A percentile compares a stretch with the other conserved stretches of the same genome.
phyloP scores from a whole-genome alignment of 2,113 vertebrate species.

The Triplophysa rosa region DNA sequence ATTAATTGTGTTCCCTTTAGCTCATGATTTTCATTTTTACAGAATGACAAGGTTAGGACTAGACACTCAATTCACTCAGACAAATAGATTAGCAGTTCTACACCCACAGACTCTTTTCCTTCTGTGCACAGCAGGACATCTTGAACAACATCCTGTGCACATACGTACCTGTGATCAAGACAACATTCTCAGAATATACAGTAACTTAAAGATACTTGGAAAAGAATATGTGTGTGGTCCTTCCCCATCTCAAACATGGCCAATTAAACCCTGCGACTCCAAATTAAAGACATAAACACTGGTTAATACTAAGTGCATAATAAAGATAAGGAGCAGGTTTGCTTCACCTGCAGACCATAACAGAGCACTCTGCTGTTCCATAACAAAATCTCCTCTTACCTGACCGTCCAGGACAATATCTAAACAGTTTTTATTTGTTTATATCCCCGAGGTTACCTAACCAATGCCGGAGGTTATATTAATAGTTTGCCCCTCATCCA shows the following conservation, averaged over 20 bases:
- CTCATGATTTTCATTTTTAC: neutral
- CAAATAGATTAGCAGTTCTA: neutral
- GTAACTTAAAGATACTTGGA: neutral
- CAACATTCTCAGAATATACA: neutral
- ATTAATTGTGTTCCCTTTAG: neutral
- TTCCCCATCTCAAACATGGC: neutral
- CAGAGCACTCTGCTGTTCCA: too few species aligned
- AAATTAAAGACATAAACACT: conserved; percentile 33
- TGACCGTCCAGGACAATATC: conserved; percentile 1
- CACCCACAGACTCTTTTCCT: neutral
- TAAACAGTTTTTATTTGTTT: conserved; percentile 30
- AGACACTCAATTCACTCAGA: neutral
- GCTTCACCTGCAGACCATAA: neutral
- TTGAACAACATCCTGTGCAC: conserved; percentile 42
- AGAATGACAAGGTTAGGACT: conserved; percentile 8
- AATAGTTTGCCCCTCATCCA: conserved; percentile 4
- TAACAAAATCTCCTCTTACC: neutral
- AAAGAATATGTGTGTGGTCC: conserved; percentile 29
- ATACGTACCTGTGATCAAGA: conserved; percentile 22
- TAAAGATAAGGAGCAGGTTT: conserved; percentile 11
- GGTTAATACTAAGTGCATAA: conserved; percentile 25
- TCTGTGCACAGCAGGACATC: conserved; percentile 38
- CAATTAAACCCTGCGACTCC: conserved; percentile 23
- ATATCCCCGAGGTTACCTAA: conserved; percentile 34
- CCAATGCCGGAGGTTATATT: conserved; percentile 1